A percentile compares a stretch with the other conserved stretches of the same genome.
These are phyloP conservation scores for Clupea harengus DNA, from an alignment of 2,113 vertebrate species.

Conservation along the genomic window DNA sequence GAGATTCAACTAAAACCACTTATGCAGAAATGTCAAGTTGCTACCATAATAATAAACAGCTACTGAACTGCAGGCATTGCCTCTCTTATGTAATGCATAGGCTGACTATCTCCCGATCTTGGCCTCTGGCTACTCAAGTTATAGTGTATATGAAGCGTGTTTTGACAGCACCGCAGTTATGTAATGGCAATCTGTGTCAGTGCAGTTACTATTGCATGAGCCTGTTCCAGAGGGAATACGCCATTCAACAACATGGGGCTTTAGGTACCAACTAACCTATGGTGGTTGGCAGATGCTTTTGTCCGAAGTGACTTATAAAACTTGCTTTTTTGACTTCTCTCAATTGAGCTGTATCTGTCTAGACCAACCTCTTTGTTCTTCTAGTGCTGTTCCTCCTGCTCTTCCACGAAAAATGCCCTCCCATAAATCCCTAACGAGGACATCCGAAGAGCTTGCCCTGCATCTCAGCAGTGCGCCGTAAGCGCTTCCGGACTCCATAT, in stretches of 20 bases:
- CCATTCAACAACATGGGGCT: background rate
- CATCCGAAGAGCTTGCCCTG: background rate
- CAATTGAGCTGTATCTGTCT: background rate
- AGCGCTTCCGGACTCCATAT: conserved; percentile 46
- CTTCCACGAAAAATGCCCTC: background rate
- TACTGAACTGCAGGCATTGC: background rate
- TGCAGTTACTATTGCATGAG: background rate
- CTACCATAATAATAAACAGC: background rate
- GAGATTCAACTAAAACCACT: conserved; percentile 3
- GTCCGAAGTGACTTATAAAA: background rate
- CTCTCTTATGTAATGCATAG: background rate
- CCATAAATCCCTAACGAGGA: background rate
- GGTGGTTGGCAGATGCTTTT: background rate
- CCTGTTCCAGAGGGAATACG: background rate
- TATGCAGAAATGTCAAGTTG: background rate
- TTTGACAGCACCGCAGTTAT: background rate
- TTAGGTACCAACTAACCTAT: background rate
- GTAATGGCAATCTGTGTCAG: background rate
- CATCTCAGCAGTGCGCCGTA: conserved; percentile 27
- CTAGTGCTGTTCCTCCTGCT: background rate
- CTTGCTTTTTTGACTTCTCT: too few species aligned
- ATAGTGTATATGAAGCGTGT: background rate
- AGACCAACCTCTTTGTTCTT: background rate
- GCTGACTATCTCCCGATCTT: background rate
- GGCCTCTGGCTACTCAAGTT: background rate